Evolutionary conservation across 2,113 vertebrate species (phyloP).

Genomic region (Pyrgilauda ruficollis): DNA sequence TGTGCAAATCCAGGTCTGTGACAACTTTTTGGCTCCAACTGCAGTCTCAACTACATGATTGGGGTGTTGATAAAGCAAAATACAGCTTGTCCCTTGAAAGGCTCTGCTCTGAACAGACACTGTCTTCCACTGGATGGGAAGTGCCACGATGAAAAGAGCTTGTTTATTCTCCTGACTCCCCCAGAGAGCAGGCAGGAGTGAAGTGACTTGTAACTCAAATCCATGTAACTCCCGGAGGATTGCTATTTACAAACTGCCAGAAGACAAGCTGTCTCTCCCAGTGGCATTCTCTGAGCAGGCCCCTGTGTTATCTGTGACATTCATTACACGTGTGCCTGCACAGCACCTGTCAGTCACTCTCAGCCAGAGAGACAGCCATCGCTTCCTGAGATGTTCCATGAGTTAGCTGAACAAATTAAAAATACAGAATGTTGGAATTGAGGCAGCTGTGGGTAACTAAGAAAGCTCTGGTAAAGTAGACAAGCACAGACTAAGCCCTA

Average conservation of each 20-base stretch:
- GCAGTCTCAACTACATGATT: fast-evolving
- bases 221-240: background rate
- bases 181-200: background rate
- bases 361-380: background rate
- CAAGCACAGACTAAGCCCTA: background rate
- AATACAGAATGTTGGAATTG: background rate
- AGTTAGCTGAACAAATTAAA: background rate
- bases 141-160: background rate
- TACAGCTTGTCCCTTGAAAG: background rate
- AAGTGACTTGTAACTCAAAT: constrained; percentile 22
- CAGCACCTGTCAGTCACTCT: constrained; percentile 32
- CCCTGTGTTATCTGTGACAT: background rate
- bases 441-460: background rate
- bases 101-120: background rate
- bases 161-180: constrained; percentile 7
- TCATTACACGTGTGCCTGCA: constrained; percentile 16
- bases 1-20: background rate
- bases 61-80: constrained; percentile 6
- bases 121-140: background rate
- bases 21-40: background rate
- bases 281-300: background rate
- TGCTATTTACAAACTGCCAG: constrained; percentile 39
- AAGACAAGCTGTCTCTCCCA: constrained; percentile 20
- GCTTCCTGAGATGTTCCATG: fast-evolving
- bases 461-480: background rate